Base-by-base conservation (phyloP, 2,113 vertebrate species). In the Rhizomys pruinosus region DNA sequence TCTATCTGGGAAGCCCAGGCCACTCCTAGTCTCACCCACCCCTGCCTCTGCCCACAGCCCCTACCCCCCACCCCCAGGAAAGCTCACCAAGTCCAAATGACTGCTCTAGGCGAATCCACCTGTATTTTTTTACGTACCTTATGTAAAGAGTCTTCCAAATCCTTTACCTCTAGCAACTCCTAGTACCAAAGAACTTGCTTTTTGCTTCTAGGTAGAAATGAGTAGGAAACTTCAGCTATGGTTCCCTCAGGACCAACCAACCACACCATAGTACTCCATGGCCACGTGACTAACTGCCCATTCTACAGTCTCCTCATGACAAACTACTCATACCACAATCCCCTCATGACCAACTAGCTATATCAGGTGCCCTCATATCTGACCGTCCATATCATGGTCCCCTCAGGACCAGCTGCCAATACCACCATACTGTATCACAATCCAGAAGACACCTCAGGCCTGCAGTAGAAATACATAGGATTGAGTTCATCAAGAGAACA, bases 281-380 rank as follows among this genome's bases (percentile, higher is more conserved):
- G 6, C 63, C 39, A 57, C 12, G 12, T 32, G 22, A 34, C 13
- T 3, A 0, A 23, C 92, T 39, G 52, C 73, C 39, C 39, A 1
- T 0, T 0, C 55, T 47, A 5, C 0, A 20, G 7, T 44, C 61
- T 17, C 63, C 39, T 61, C 12, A 16, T n/a, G 17, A 34, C 13
- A 3, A 0, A 23, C 92, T 44, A 42, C 73, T n/a, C 39, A 1
- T 0, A 0, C 55, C 57, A 5, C 0, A 20, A 5, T 44, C 61
- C 23, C 63, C 39, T 61, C 9, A 16, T n/a, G 22, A 34, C 13
- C 5, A 0, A 23, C 92, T 44, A 42, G 68, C 39, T n/a, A 1
- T 0, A 0, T 7, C 71, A 19, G 55, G 20, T 29, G 39, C 64
- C 47, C 47, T 52, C 47, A 52, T 52, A 11, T 52, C 47, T 52